phyloP scores from a whole-genome alignment of 2,113 vertebrate species.

The Mirza zaza region DNA sequence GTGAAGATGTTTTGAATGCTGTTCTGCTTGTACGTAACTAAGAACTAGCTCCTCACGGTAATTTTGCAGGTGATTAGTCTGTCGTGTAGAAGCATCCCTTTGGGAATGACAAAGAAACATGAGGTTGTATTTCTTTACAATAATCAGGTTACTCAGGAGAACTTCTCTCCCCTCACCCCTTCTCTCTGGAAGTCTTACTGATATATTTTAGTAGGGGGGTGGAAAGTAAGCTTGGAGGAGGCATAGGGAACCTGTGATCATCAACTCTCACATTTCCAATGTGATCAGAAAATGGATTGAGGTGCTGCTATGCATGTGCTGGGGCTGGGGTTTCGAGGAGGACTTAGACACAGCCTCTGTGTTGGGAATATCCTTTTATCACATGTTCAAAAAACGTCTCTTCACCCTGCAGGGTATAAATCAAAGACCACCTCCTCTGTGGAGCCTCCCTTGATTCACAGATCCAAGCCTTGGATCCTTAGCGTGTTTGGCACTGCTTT shows the following conservation, averaged over 20 bases:
- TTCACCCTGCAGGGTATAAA: neutral
- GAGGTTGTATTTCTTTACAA: constrained; percentile 32
- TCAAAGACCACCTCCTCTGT: neutral
- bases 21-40: constrained; percentile 52
- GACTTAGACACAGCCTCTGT: neutral
- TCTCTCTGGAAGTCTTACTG: neutral
- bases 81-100: constrained; percentile 51
- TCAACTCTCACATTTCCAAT: neutral
- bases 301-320: neutral
- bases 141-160: constrained; percentile 43
- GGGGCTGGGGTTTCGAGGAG: neutral
- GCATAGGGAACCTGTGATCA: neutral
- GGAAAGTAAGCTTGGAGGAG: neutral
- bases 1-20: constrained; percentile 25
- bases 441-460: neutral
- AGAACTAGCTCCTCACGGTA: constrained; percentile 33
- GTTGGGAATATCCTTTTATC: neutral
- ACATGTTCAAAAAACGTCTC: neutral
- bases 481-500: neutral
- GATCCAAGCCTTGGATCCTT: neutral
- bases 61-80: constrained; percentile 71
- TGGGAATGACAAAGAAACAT: constrained; percentile 46
- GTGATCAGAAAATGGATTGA: neutral
- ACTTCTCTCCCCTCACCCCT: neutral
- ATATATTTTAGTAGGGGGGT: constrained; percentile 2